Evolutionary conservation across 2,888 invertebrate species (phyloP).

Genomic region (Pediacus dermestoides): DNA sequence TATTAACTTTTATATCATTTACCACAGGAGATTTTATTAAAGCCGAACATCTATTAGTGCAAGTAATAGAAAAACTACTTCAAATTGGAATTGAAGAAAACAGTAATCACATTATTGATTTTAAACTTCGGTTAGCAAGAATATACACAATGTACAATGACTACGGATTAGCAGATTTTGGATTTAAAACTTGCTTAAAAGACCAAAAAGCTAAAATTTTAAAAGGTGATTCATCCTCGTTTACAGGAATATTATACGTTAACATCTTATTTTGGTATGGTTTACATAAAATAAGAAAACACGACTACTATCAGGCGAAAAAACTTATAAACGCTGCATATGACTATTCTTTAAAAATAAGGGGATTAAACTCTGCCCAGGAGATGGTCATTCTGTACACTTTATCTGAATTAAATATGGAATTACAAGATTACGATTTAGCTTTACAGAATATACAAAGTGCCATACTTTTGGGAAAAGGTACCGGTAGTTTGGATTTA

Average conservation of each 20-base stretch:
- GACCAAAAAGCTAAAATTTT: conserved; percentile 45
- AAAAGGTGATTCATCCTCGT: conserved; percentile 44
- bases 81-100: conserved; percentile 43
- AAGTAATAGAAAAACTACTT: conserved; percentile 47
- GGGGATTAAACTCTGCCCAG: conserved; percentile 47
- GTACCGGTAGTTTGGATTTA: conserved; percentile 49
- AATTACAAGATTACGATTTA: conserved; percentile 44
- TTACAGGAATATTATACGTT: conserved; percentile 48
- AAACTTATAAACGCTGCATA: conserved; percentile 46
- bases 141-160: conserved; percentile 47
- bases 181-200: conserved; percentile 47
- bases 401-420: conserved; percentile 45
- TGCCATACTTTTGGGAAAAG: conserved; percentile 48
- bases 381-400: conserved; percentile 51
- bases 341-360: conserved; percentile 45
- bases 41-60: conserved; percentile 46
- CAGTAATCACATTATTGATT: conserved; percentile 47
- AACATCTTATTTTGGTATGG: conserved; percentile 52
- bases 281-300: conserved; percentile 45
- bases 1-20: conserved; percentile 48
- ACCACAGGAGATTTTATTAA: conserved; percentile 45
- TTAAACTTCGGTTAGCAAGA: conserved; percentile 48
- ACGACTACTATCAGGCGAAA: conserved; percentile 42
- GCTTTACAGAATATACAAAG: conserved; percentile 48
- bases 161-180: conserved; percentile 46